Base-by-base conservation (phyloP, 1,140 invertebrate genomes). In the Atta texana region DNA sequence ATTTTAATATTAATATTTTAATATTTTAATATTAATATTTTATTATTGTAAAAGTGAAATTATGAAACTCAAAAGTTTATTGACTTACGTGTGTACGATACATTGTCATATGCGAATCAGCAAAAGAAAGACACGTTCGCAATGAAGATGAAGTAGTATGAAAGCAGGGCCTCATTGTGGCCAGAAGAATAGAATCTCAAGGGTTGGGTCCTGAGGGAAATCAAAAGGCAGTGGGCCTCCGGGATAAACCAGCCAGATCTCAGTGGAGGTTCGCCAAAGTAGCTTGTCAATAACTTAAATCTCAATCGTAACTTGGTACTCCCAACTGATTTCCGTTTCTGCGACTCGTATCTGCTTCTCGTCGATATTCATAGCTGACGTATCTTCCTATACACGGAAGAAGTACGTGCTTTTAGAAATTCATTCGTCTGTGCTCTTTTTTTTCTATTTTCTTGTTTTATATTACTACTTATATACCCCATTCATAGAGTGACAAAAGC, bases 271-370 rank as follows among this genome's bases (percentile, higher is more conserved):
- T 93, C 91, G 87, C 92, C 92, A 95, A 95, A 95, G 94, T 95
- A 95, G 93, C 95, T 95, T 95, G 94, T 95, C 95, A 95, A 95
- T 95, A 95, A 95, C 92, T 95, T 95, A 95, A 95, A 95, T 95
- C 94, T 94, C 94, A 95, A 95, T 95, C 94, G 92, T 94, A 95
- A 94, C 94, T 95, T 94, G 90, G 92, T 93, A 88, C 92, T 94
- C 93, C 93, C 93, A 91, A 92, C 93, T 94, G 94, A 94, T 94
- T 94, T 94, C 91, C 92, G 92, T 94, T 94, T 93, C 92, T 91
- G 87, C 89, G 89, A 93, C 80, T 90, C 87, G 87, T 90, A 90
- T 90, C 89, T 86, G 55, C 74, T 66, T 53, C 53, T 90, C 76
- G 80, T 84, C 89, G 82, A 86, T 90, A 90, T 90, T 86, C 86